These are phyloP conservation scores for Andrena flavipes DNA, from an alignment of 2,888 invertebrate species.

Conservation along the genomic window DNA sequence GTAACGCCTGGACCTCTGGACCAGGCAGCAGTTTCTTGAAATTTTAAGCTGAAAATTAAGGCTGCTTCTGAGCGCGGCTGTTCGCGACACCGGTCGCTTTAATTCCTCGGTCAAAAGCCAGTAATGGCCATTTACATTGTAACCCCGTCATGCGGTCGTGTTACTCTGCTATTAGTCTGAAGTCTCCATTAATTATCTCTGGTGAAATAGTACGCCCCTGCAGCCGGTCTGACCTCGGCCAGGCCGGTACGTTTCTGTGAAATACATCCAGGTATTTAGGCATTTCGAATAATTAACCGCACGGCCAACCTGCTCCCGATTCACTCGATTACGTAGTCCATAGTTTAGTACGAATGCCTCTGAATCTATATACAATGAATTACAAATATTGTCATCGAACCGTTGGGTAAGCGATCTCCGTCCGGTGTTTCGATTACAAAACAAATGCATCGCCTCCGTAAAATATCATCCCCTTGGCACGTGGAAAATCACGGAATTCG, in stretches of 20 bases:
- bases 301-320: slow-evolving; percentile 37
- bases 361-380: slow-evolving; percentile 22
- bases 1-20: background rate
- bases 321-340: slow-evolving; percentile 34
- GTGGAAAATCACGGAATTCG: background rate
- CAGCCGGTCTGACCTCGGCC: slow-evolving; percentile 60
- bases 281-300: slow-evolving; percentile 78
- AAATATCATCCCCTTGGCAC: background rate
- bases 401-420: slow-evolving; percentile 3
- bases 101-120: slow-evolving; percentile 61
- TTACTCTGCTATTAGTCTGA: slow-evolving; percentile 71
- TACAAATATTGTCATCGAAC: slow-evolving; percentile 39
- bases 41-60: slow-evolving; percentile 27
- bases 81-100: slow-evolving; percentile 33
- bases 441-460: slow-evolving; percentile 11
- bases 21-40: background rate
- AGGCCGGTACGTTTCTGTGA: slow-evolving; percentile 65
- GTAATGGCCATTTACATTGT: slow-evolving; percentile 59
- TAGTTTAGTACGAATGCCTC: slow-evolving; percentile 1
- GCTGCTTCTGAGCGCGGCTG: slow-evolving; percentile 13
- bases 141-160: slow-evolving; percentile 67
- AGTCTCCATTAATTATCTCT: slow-evolving; percentile 76
- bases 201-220: slow-evolving; percentile 68
- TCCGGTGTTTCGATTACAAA: slow-evolving; percentile 14
- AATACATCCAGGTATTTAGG: slow-evolving; percentile 78